phyloP scores from a whole-genome alignment of 2,888 invertebrate species.

The Cordylochernes scorpioides region DNA sequence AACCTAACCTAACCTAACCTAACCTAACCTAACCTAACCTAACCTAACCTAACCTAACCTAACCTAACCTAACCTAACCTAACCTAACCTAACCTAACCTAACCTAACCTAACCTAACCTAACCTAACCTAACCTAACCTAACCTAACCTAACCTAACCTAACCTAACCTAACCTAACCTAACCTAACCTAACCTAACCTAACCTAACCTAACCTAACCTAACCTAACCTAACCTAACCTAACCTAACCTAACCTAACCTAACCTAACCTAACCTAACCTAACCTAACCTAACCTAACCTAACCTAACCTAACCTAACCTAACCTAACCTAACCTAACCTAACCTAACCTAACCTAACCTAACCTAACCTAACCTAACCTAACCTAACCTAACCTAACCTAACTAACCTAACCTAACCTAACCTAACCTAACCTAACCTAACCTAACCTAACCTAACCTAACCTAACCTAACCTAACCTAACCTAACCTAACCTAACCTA shows the following conservation, averaged over 20 bases:
- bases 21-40: conserved; percentile 1
- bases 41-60: conserved; percentile 1
- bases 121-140: conserved; percentile 1
- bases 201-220: background rate
- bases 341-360: conserved; percentile 1
- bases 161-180: background rate
- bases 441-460: conserved; percentile 1
- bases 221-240: background rate
- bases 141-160: conserved; percentile 1
- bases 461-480: too few relatives aligned
- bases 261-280: background rate
- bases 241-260: background rate
- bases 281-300: background rate
- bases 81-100: background rate
- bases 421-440: background rate
- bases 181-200: background rate
- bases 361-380: conserved; percentile 1
- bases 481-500: too few relatives aligned
- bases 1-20: background rate
- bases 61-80: background rate
- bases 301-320: background rate
- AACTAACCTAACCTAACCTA: background rate
- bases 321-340: conserved; percentile 1
- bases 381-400: background rate
- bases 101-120: background rate